Percentiles rank a stretch among this genome's conserved stretches.
These are phyloP conservation scores for Lacerta viridis DNA, from an alignment of 2,797 vertebrate species.

Conservation along the genomic window DNA sequence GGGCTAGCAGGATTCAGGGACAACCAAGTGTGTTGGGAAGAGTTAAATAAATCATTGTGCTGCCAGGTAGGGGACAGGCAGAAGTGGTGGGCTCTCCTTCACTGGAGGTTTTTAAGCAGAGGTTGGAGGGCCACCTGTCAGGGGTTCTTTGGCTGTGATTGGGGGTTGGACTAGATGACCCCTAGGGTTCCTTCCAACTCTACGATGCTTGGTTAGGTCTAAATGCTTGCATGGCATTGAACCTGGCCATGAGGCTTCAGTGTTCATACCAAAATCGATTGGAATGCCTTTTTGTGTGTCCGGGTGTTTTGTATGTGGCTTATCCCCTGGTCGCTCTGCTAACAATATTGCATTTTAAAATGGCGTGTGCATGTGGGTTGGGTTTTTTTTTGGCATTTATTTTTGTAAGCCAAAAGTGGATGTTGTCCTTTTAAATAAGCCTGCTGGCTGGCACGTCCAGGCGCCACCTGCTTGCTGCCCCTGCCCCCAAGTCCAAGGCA, in stretches of 20 bases:
- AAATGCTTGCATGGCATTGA: not conserved
- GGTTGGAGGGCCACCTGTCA: too few species aligned
- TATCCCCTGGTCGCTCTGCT: not conserved
- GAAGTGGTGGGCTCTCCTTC: too few species aligned
- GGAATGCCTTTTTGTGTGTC: too few species aligned
- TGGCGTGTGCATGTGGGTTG: too few species aligned
- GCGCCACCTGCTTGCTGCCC: rapidly evolving
- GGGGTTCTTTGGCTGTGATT: too few species aligned
- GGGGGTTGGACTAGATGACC: too few species aligned
- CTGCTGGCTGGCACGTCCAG: not conserved
- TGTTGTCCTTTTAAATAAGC: not conserved
- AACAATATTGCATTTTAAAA: not conserved
- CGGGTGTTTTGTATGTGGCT: not conserved
- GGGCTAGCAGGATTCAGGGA: not conserved
- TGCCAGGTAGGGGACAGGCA: not conserved
- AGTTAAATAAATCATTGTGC: too few species aligned
- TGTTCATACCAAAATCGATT: too few species aligned
- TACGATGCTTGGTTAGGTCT: not conserved
- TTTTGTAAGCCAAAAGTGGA: not conserved
- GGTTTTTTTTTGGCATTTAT: too few species aligned
- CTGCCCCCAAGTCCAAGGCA: not conserved
- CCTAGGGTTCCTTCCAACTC: too few species aligned
- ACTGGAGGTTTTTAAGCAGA: too few species aligned
- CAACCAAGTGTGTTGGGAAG: not conserved
- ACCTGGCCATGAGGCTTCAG: not conserved